Evolutionary conservation across 2,888 invertebrate genomes (phyloP), one percentile per base, ranked within the genome.

Genomic region (Caenorhabditis wallacei): DNA sequence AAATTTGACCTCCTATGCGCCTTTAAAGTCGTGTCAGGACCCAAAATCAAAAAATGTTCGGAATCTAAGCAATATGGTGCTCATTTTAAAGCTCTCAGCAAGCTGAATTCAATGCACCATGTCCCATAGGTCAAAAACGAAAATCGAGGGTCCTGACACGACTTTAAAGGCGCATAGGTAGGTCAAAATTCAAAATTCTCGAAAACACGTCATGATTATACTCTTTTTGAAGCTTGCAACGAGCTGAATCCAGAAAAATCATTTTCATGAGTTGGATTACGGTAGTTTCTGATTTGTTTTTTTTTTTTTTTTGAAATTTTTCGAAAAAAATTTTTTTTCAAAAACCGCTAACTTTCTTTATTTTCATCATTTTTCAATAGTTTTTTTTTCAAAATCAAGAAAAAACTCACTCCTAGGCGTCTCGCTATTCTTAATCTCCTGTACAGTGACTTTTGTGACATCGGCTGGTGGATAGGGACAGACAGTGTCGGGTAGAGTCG

Each of bases 381-480:
- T 40, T 40, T 40, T 40, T 13, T 24, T 22, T 53, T 26, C 22
- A 22, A 24, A 43, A 26, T 4, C 13, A 20, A 35, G 1, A n/a
- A 71, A 51, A 69, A 64, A 87, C 87, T 74, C 40, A 92, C 92
- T 89, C 87, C 90, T 83, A 37, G 90, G 90, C 57, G 90, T 88
- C 48, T 92, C 91, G 35, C 81, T 85, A 64, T 87, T 87, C 53
- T 89, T 88, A 66, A 92, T 86, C 87, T 92, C 92, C 70, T 91
- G 91, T 51, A 92, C 91, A n/a, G 88, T 90, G 54, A 92, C 90
- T 71, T 88, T 86, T 51, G 88, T 89, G 37, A 92, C 91, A 76
- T 92, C 92, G 18, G 90, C 89, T 46, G 91, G 89, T 20, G 92
- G 92, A 84, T 90, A 92, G 0, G 92, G 92, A 69, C 92, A 92